Base-by-base conservation (phyloP, 2,113 vertebrate genomes). In the Canis aureus region DNA sequence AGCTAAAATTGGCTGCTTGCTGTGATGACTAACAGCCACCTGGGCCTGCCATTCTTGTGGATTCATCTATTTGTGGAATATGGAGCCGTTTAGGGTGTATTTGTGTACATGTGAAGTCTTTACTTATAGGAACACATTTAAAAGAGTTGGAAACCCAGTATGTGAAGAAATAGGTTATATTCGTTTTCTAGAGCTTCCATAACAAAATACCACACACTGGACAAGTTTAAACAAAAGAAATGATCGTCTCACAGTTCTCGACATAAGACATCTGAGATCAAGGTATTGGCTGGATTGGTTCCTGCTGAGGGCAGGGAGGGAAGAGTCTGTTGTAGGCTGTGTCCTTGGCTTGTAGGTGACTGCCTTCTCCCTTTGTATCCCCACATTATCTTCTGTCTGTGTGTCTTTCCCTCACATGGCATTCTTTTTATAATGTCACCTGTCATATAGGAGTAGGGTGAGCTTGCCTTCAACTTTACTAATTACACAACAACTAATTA, bases 21-120 rank as follows among this genome's bases (percentile, higher is more conserved):
- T 27, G 38, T 0, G 38, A 84, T 98, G 97, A 97, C 96, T 97
- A 89, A 98, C 69, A 51, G 97, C 96, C 96, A 97, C 97, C 97
- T 98, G 97, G 64, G 93, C 80, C 89, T 97, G 95, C 95, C 87
- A 32, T 88, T 81, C 90, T 60, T 9, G 9, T 15, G 57, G 49
- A 5, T 51, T 69, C 86, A 5, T 93, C 97, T 97, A 94, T 97
- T 97, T 96, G 94, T 32, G 81, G 97, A 95, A 51, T 11, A 57
- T 12, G 17, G 76, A 57, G 92, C 74, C 78, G 55, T 66, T 95
- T 38, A 23, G 92, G 80, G 87, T 67, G 0, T 90, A 89, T 89
- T 80, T 95, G 90, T 78, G 53, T 57, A 57, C 69, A n/a, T 4
- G 2, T 43, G 0, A 74, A 74, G 53, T 43, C 69, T 94, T 87